These are phyloP conservation scores for Nothoprocta perdicaria DNA, from an alignment of 2,113 vertebrate species.

Conservation along the genomic window DNA sequence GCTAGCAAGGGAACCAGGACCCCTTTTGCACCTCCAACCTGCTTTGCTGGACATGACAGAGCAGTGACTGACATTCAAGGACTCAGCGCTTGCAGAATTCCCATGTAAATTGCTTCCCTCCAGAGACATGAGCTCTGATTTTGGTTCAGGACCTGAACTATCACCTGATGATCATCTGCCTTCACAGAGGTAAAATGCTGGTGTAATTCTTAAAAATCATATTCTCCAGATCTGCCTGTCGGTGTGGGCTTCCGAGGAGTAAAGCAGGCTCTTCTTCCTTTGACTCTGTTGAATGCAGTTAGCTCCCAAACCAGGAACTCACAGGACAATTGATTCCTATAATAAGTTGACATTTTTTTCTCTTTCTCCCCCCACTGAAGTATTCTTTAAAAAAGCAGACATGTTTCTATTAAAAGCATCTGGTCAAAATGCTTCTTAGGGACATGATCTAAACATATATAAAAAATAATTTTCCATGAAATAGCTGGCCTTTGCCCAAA, in stretches of 20 bases:
- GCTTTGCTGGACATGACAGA: rapidly evolving
- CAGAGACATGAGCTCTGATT: neutral
- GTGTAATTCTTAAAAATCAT: rapidly evolving
- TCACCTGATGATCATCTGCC: neutral
- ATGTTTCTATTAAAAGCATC: neutral
- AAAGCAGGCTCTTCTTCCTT: neutral
- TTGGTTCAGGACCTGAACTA: neutral
- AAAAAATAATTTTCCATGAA: neutral
- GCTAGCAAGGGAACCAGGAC: too few relatives aligned
- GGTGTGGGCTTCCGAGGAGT: neutral
- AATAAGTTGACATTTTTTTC: neutral
- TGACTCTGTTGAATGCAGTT: neutral
- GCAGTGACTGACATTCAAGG: neutral
- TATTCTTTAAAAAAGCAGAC: neutral
- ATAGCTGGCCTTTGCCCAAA: neutral
- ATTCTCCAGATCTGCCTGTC: neutral
- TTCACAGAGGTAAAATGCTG: neutral
- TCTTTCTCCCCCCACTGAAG: neutral
- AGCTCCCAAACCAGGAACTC: neutral
- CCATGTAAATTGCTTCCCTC: neutral
- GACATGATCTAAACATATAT: neutral
- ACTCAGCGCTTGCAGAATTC: neutral
- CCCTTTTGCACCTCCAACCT: neutral
- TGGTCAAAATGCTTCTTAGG: neutral
- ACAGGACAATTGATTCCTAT: rapidly evolving